Evolutionary conservation across 2,888 invertebrate genomes (phyloP).

Genomic region (Zootermopsis nevadensis): DNA sequence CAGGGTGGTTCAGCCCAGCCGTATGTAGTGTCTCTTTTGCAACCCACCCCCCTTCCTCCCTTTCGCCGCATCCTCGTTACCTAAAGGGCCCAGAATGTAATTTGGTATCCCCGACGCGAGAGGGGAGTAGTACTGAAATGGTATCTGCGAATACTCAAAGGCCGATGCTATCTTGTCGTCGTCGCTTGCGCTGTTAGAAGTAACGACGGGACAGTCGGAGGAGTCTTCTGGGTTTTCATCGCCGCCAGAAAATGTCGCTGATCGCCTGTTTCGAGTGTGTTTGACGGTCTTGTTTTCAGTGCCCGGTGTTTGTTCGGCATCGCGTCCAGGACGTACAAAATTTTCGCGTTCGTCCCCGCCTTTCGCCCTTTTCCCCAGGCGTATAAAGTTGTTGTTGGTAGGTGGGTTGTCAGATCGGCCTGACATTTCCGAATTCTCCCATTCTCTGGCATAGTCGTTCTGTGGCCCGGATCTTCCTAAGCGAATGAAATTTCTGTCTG

Average conservation of each 20-base stretch:
- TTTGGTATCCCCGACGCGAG: slow-evolving; percentile 42
- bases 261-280: slow-evolving; percentile 15
- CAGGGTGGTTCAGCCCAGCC: slow-evolving; percentile 40
- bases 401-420: neutral
- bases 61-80: neutral
- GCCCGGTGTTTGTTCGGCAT: slow-evolving; percentile 20
- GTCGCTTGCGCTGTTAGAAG: slow-evolving; percentile 8
- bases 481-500: slow-evolving; percentile 51
- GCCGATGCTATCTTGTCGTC: neutral
- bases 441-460: neutral
- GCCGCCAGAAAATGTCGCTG: neutral
- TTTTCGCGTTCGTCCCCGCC: neutral
- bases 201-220: slow-evolving; percentile 20
- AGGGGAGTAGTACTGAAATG: slow-evolving; percentile 40
- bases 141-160: slow-evolving; percentile 4
- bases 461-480: slow-evolving; percentile 38
- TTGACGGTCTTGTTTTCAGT: neutral
- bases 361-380: slow-evolving; percentile 28
- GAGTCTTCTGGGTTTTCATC: slow-evolving; percentile 26
- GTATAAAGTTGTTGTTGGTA: slow-evolving; percentile 25
- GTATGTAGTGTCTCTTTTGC: slow-evolving; percentile 47
- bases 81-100: slow-evolving; percentile 46
- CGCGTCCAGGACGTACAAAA: slow-evolving; percentile 35
- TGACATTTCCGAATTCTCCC: neutral
- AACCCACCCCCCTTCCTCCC: slow-evolving; percentile 27